These are phyloP conservation scores for Hydropsyche betteni DNA, from an alignment of 2,888 invertebrate genomes.

Conservation along the genomic window DNA sequence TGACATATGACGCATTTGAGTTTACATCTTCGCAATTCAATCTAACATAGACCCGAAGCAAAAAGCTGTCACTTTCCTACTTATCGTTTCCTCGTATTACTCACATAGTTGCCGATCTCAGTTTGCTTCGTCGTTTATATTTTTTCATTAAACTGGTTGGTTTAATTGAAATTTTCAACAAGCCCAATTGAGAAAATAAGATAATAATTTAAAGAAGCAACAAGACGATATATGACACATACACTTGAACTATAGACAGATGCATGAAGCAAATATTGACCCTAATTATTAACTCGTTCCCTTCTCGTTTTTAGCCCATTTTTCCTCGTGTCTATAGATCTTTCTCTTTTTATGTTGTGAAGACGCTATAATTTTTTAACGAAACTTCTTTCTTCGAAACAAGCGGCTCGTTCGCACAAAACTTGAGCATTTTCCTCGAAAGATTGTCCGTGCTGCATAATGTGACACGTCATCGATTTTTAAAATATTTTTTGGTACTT, in stretches of 20 bases:
- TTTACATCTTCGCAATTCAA: neutral
- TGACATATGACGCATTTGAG: constrained; percentile 22
- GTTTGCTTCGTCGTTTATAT: too few species aligned
- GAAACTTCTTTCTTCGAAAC: constrained; percentile 28
- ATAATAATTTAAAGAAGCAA: too few species aligned
- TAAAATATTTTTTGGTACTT: too few species aligned
- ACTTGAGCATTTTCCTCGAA: constrained; percentile 32
- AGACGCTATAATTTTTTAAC: constrained; percentile 6
- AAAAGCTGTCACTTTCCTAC: neutral
- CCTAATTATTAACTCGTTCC: constrained; percentile 38
- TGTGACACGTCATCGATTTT: too few species aligned
- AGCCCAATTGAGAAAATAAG: too few species aligned
- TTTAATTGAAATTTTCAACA: too few species aligned
- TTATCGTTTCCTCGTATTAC: constrained; percentile 7
- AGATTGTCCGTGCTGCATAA: neutral
- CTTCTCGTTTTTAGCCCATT: constrained; percentile 40
- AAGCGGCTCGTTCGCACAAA: constrained; percentile 17
- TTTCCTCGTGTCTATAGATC: constrained; percentile 23
- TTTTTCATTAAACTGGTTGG: too few species aligned
- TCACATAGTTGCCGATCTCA: neutral
- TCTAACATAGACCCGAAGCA: neutral
- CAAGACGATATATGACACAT: neutral
- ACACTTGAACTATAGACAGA: constrained; percentile 30
- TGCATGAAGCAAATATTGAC: constrained; percentile 46
- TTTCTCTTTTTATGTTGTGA: constrained; percentile 22